phyloP scores from a whole-genome alignment of 2,797 vertebrate species.

The Amblyraja radiata region DNA sequence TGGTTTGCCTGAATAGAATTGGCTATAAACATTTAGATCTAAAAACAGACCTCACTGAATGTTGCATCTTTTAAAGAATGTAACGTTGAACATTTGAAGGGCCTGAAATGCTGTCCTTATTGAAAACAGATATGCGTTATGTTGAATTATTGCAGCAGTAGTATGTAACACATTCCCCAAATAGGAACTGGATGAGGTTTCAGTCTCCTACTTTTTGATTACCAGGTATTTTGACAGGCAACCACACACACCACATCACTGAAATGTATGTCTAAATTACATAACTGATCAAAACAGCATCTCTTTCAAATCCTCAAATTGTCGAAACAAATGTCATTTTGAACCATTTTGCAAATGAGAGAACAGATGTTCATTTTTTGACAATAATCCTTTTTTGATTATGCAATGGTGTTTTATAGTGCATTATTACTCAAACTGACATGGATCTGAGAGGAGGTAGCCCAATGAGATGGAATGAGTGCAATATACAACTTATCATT shows the following conservation, averaged over 20 bases:
- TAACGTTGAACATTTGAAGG: neutral
- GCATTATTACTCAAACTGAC: neutral
- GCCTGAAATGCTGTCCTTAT: neutral
- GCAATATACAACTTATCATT: conserved; percentile 27
- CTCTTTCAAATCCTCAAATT: neutral
- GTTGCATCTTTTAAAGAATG: neutral
- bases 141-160: neutral
- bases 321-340: conserved; percentile 8
- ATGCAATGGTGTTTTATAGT: neutral
- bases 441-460: neutral
- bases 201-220: conserved; percentile 9
- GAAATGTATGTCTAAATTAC: conserved; percentile 1
- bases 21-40: neutral
- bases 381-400: neutral
- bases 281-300: neutral
- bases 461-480: conserved; percentile 25
- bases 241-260: neutral
- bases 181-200: conserved; percentile 3
- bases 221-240: neutral
- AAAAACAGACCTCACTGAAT: neutral
- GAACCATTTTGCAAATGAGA: neutral
- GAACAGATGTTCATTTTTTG: conserved; percentile 16
- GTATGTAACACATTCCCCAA: neutral
- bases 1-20: neutral
- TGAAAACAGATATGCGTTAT: neutral